phyloP scores from a whole-genome alignment of 64 coral and sea anemone genomes.

The Dendronephthya gigantea region DNA sequence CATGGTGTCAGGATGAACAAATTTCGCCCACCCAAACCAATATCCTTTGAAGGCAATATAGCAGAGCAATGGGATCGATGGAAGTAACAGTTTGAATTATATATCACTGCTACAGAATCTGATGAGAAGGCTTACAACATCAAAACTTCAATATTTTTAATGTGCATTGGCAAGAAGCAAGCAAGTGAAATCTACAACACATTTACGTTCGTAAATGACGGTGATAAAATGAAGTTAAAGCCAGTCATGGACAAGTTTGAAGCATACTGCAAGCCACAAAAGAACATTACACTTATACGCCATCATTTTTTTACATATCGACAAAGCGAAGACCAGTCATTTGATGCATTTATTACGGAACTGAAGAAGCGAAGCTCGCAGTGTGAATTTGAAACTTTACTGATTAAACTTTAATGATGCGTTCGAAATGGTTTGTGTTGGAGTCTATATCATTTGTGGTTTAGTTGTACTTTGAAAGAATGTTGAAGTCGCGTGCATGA shows the following conservation, averaged over 20 bases:
- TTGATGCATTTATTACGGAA: no score
- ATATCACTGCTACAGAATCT: background rate
- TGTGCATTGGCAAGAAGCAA: background rate
- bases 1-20: constrained; percentile 5
- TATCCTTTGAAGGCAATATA: background rate
- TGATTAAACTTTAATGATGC: no score
- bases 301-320: no score
- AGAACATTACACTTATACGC: no score
- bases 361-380: no score
- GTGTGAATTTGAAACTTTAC: no score
- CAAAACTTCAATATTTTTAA: background rate
- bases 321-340: no score
- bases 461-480: background rate
- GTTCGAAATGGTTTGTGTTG: background rate
- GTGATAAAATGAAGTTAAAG: constrained; percentile 23
- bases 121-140: background rate
- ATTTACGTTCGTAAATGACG: constrained; percentile 6
- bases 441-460: background rate
- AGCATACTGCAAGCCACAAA: background rate
- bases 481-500: background rate
- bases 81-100: background rate
- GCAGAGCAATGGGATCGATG: background rate
- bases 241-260: background rate
- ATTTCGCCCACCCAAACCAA: background rate
- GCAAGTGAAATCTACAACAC: background rate